These are phyloP conservation scores for Phengaris alcon DNA, from an alignment of 2,888 invertebrate species.

Conservation along the genomic window DNA sequence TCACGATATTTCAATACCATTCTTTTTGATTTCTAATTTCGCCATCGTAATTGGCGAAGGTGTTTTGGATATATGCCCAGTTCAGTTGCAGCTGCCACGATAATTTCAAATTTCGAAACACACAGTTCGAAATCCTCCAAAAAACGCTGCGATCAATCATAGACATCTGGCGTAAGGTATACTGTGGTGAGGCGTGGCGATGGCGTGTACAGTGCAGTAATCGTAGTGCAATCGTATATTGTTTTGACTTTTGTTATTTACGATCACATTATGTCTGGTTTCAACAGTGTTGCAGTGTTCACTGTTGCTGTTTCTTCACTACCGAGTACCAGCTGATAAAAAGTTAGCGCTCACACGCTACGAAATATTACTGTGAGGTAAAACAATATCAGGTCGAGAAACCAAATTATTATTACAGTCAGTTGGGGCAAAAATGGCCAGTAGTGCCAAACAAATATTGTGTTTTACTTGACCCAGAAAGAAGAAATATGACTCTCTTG, in stretches of 20 bases:
- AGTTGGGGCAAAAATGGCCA: too few species aligned
- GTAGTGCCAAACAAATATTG: too few species aligned
- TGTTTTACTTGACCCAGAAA: too few species aligned
- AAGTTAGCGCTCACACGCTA: conserved; percentile 2
- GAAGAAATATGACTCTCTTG: too few species aligned
- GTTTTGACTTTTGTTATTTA: conserved; percentile 11
- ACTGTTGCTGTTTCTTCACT: background rate
- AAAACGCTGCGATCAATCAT: background rate
- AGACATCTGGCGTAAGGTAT: background rate
- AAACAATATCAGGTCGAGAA: background rate
- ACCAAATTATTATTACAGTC: too few species aligned
- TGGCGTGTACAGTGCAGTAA: background rate
- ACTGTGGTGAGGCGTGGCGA: too few species aligned
- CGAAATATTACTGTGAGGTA: background rate
- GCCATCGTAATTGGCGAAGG: too few species aligned
- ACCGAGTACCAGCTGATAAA: background rate
- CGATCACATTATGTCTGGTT: background rate
- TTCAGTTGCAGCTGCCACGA: too few species aligned
- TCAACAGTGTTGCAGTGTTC: background rate
- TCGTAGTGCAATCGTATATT: background rate
- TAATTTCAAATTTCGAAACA: background rate
- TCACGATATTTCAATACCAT: too few species aligned
- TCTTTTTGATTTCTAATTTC: too few species aligned
- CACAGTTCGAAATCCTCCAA: background rate
- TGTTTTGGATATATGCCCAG: too few species aligned